Percentiles rank a stretch among this genome's conserved stretches.
These are phyloP conservation scores for Drosophila antonietae DNA, from an alignment of 2,888 invertebrate genomes.

Conservation along the genomic window DNA sequence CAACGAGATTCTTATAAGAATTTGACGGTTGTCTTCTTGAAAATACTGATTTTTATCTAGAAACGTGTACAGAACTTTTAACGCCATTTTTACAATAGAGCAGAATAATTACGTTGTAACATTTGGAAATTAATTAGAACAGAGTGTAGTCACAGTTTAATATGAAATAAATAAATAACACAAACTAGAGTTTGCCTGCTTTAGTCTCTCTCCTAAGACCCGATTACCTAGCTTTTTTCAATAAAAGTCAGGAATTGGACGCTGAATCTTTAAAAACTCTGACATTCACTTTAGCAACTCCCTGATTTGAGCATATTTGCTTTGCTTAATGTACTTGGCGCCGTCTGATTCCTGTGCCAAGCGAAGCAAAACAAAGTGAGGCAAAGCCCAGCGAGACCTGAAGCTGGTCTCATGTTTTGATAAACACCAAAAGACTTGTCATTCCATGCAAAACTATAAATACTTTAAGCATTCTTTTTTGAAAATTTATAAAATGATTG, in stretches of 20 bases:
- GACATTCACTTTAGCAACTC: slow-evolving; percentile 9
- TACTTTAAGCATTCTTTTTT: not conserved
- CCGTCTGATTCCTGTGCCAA: slow-evolving; percentile 43
- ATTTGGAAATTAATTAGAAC: too few species aligned
- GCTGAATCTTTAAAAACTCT: not conserved
- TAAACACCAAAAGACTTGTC: not conserved
- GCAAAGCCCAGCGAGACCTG: not conserved
- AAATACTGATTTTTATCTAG: not conserved
- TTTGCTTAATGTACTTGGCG: slow-evolving; percentile 55
- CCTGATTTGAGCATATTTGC: slow-evolving; percentile 50
- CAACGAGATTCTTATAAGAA: not conserved
- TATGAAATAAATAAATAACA: not conserved
- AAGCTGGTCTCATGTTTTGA: slow-evolving; percentile 39
- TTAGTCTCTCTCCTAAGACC: too few species aligned
- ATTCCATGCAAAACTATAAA: not conserved
- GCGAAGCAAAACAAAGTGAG: not conserved
- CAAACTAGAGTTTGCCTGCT: too few species aligned
- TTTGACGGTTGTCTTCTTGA: not conserved
- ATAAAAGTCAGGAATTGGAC: not conserved
- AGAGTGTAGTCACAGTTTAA: too few species aligned
- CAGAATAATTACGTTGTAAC: not conserved
- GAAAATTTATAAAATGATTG: not conserved
- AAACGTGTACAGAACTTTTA: not conserved
- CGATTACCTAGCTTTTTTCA: not conserved
- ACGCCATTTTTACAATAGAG: not conserved